phyloP scores from a whole-genome alignment of 2,113 vertebrate species.

The Dipodomys stephensi region DNA sequence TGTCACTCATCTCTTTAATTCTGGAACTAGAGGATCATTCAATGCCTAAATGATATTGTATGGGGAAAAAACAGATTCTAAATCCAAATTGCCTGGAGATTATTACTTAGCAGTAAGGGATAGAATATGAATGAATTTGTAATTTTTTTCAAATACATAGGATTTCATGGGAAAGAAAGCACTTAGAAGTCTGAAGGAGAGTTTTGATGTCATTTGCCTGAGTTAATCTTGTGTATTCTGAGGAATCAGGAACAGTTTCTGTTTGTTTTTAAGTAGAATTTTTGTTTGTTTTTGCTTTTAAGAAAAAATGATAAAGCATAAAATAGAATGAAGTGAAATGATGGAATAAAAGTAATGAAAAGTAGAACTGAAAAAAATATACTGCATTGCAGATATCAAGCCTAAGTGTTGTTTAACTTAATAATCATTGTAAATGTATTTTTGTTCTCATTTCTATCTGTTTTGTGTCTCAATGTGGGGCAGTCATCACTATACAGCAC shows the following conservation, averaged over 20 bases:
- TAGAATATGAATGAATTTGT: neutral
- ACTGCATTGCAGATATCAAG: neutral
- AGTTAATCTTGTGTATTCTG: neutral
- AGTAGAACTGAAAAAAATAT: neutral
- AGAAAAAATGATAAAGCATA: neutral
- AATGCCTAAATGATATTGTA: neutral
- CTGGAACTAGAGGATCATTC: neutral
- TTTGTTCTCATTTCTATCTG: neutral
- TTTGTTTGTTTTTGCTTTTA: neutral
- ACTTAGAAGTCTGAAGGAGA: neutral
- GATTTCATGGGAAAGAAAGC: rapidly evolving
- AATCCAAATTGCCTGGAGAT: neutral
- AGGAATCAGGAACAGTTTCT: neutral
- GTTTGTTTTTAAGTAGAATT: neutral
- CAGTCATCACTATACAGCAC: neutral
- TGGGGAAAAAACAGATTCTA: neutral
- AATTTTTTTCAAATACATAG: neutral
- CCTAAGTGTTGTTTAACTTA: neutral
- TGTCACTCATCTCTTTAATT: neutral
- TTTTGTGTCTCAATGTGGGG: neutral
- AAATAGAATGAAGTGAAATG: neutral
- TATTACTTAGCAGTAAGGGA: neutral
- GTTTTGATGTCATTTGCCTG: neutral
- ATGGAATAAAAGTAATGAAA: neutral
- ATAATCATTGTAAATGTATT: neutral